phyloP scores from a whole-genome alignment of 64 coral and sea anemone species.

The Actinia equina region DNA sequence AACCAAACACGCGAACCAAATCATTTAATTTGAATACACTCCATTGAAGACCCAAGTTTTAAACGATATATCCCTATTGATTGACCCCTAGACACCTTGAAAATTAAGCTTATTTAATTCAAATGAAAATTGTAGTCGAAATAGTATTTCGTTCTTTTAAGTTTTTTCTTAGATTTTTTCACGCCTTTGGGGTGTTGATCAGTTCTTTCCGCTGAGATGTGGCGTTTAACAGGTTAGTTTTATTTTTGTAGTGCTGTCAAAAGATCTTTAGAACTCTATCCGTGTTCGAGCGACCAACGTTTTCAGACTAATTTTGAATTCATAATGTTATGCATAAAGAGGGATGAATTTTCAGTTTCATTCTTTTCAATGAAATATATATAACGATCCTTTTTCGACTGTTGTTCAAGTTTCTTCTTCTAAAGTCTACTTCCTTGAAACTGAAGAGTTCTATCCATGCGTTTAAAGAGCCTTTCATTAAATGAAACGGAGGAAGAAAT shows the following conservation, averaged over 20 bases:
- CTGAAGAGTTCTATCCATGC: too few relatives aligned
- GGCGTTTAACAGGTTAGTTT: too few relatives aligned
- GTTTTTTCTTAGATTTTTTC: not conserved
- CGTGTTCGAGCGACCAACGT: too few relatives aligned
- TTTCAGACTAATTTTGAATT: too few relatives aligned
- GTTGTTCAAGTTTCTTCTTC: not conserved
- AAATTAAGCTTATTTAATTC: not conserved
- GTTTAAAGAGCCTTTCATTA: too few relatives aligned
- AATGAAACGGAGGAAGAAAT: not conserved
- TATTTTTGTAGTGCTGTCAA: too few relatives aligned
- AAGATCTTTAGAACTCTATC: too few relatives aligned
- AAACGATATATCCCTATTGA: not conserved
- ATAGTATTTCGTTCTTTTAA: not conserved
- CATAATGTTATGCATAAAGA: too few relatives aligned
- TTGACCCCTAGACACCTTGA: not conserved
- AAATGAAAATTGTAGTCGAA: not conserved
- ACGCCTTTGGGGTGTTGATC: not conserved
- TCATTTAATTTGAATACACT: not conserved
- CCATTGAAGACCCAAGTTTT: not conserved
- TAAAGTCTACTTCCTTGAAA: not conserved
- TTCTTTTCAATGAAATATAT: not conserved
- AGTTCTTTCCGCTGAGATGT: too few relatives aligned
- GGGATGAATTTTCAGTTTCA: too few relatives aligned
- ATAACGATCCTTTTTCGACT: not conserved
- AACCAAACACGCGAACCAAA: slow-evolving; percentile 10